These are phyloP conservation scores for Pollenia angustigena DNA, from an alignment of 2,888 invertebrate species.

Conservation along the genomic window DNA sequence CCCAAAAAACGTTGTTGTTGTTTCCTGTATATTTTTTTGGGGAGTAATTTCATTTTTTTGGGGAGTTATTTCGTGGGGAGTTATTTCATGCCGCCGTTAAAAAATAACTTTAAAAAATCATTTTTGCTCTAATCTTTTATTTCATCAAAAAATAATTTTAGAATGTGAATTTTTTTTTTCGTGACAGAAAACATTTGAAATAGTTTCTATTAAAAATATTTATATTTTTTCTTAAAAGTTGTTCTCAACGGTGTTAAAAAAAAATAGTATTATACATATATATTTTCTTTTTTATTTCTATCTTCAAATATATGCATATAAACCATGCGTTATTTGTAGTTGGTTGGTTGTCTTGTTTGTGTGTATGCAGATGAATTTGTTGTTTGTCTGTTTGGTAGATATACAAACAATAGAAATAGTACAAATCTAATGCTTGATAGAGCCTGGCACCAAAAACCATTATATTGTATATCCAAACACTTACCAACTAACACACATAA, in stretches of 20 bases:
- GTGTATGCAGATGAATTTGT: slow-evolving; percentile 39
- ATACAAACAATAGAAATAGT: slow-evolving; percentile 61
- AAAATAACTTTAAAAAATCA: too few relatives aligned
- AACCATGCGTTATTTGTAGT: slow-evolving; percentile 56
- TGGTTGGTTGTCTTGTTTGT: slow-evolving; percentile 48
- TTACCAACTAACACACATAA: slow-evolving; percentile 29
- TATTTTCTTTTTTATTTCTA: background rate
- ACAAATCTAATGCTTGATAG: slow-evolving; percentile 66
- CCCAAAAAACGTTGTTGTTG: too few relatives aligned
- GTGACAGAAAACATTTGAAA: too few relatives aligned
- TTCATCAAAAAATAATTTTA: too few relatives aligned
- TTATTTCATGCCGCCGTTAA: too few relatives aligned
- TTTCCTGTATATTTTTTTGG: too few relatives aligned
- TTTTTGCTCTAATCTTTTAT: too few relatives aligned
- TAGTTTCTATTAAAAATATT: background rate
- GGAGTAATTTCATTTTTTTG: too few relatives aligned
- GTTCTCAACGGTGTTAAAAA: background rate
- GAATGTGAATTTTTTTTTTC: too few relatives aligned
- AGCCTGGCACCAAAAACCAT: slow-evolving; percentile 66
- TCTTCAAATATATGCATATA: slow-evolving; percentile 31
- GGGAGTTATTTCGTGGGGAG: too few relatives aligned
- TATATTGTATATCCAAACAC: slow-evolving; percentile 53
- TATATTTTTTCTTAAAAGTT: background rate
- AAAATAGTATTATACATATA: background rate
- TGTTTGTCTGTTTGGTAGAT: slow-evolving; percentile 55